Conservation (phyloP, 2,888 invertebrate species). For the Philereme transversata region DNA sequence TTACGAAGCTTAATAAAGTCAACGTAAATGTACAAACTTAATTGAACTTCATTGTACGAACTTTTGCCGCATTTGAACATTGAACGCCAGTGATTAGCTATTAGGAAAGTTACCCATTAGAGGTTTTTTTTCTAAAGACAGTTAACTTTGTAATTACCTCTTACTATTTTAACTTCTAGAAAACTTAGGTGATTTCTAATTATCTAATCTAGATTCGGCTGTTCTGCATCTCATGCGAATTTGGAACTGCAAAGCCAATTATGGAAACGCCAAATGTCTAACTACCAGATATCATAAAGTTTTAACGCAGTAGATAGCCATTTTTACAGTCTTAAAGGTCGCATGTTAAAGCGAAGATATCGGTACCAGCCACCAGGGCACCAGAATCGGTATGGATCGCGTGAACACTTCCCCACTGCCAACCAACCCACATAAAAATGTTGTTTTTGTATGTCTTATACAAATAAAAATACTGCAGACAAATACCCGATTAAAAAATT, state of each 20-base stretch:
- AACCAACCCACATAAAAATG: conserved; percentile 34
- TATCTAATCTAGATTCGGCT: no score
- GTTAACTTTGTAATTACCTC: not conserved
- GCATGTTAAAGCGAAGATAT: conserved; percentile 68
- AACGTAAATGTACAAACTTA: no score
- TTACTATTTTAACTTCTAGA: not conserved
- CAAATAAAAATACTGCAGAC: conserved; percentile 28
- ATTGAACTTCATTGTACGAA: no score
- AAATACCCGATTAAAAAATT: conserved; percentile 8
- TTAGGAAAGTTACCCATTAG: no score
- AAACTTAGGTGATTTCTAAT: not conserved
- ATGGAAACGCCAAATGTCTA: not conserved
- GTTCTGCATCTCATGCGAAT: no score
- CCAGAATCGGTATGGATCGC: conserved; percentile 70
- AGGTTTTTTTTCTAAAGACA: no score
- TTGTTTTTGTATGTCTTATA: conserved; percentile 35
- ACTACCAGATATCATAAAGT: conserved; percentile 17
- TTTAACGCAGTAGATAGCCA: conserved; percentile 34
- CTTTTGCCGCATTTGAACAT: no score
- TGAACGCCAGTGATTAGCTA: no score
- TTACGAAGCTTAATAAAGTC: no score
- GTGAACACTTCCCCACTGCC: conserved; percentile 58
- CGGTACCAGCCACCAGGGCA: conserved; percentile 67
- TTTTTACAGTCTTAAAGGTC: conserved; percentile 65
- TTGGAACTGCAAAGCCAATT: no score